Evolutionary conservation across 2,888 invertebrate species (phyloP).

Genomic region (Temnothorax ravouxi): DNA sequence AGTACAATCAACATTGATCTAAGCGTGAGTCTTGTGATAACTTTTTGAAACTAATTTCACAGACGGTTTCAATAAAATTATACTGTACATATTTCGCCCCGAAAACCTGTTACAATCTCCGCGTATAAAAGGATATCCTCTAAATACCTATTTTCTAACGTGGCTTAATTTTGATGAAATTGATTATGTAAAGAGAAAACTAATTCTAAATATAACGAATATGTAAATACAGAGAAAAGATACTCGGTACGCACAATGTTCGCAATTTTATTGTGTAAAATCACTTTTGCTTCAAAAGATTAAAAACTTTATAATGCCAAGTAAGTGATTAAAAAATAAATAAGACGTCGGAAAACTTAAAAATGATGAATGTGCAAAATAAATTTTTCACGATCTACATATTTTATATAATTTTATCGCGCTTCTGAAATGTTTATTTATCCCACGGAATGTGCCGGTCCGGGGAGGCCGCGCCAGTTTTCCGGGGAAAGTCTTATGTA

Average conservation of each 20-base stretch:
- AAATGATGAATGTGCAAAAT: not conserved
- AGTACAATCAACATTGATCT: not conserved
- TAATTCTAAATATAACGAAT: slow-evolving; percentile 1
- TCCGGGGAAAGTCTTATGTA: not conserved
- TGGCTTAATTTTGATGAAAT: not conserved
- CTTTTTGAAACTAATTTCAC: slow-evolving; percentile 11
- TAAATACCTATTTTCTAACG: not conserved
- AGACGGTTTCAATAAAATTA: slow-evolving; percentile 43
- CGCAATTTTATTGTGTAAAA: not conserved
- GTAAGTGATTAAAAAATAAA: not conserved
- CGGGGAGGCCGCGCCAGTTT: no score
- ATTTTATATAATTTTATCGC: no score
- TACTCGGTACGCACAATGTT: not conserved
- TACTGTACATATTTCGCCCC: slow-evolving; percentile 37
- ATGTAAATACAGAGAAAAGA: not conserved
- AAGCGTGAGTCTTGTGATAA: slow-evolving; percentile 35
- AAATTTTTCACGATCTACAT: not conserved
- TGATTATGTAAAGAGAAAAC: not conserved
- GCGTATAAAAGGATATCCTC: not conserved
- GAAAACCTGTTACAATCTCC: not conserved
- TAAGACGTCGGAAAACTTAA: not conserved
- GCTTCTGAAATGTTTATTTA: not conserved
- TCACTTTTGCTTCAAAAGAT: not conserved
- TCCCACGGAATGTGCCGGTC: not conserved
- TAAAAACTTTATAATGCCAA: not conserved